Evolutionary conservation across 64 coral and sea anemone species (phyloP), one percentile per base, ranked within the genome.

Genomic region (Stichodactyla helianthus): DNA sequence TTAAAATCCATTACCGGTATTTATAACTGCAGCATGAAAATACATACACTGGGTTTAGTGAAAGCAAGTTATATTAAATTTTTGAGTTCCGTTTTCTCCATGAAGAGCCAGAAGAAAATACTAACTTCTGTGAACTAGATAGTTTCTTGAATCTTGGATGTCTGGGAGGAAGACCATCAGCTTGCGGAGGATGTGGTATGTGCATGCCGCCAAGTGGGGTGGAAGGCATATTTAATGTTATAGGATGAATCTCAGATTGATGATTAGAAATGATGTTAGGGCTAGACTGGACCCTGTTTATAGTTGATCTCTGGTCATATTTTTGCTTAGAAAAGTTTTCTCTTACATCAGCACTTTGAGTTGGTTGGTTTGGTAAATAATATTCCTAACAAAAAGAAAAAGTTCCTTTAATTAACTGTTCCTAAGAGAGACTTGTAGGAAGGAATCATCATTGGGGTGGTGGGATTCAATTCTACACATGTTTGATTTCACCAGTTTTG

Each of bases 21-120:
- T 44, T 44, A 44, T 44, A 1, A 44, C 35, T 44, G 35, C 35
- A 31, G 28, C 28, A 44, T 44, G 35, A 44, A 44, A 81, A 51
- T 50, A 11, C 68, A 74, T 31, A 31, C 25, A 53, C 23, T 82
- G 9, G 54, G 10, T 52, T 20, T 82, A 44, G 28, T 82, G 18
- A 26, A 82, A 53, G 8, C 17, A 51, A 52, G 2, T 26, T 54
- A 6, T 55, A 15, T 57, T 28, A 20, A n/a, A 55, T 54, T 1
- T 82, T 57, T 54, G 79, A 86, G 53, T 86, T 86, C 25, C 85
- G 59, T 17, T 87, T 92, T 10, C 90, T 86, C 90, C 90, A 92
- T 5, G 90, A 92, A 14, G 84, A 87, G 52, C 85, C 85, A 27
- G 90, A 92, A 80, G 90, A 92, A 55, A 87, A 92, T 31, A 92